A percentile compares a stretch with the other conserved stretches of the same genome.
phyloP scores from a whole-genome alignment of 64 coral and sea anemone species.

The Montipora efflorescens region DNA sequence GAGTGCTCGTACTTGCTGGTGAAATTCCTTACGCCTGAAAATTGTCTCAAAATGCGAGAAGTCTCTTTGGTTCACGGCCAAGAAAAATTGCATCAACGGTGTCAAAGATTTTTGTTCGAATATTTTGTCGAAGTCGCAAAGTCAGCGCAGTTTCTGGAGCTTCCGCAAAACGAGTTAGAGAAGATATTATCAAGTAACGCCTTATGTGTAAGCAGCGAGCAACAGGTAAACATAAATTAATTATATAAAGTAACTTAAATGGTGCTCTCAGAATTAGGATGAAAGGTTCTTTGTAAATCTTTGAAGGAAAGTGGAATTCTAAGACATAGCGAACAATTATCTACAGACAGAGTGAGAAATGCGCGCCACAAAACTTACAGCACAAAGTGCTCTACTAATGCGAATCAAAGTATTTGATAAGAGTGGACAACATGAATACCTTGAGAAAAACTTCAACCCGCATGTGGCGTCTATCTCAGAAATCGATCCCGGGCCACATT shows the following conservation, averaged over 20 bases:
- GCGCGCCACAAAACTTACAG: too few relatives aligned
- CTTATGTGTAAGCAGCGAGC: slow-evolving; percentile 48
- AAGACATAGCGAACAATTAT: too few relatives aligned
- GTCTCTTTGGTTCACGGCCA: slow-evolving; percentile 70
- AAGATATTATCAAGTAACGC: slow-evolving; percentile 50
- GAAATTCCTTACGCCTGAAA: slow-evolving; percentile 79
- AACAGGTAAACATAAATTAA: slow-evolving; percentile 50
- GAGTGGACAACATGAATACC: too few relatives aligned
- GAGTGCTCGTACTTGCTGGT: slow-evolving; percentile 78
- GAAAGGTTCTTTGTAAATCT: too few relatives aligned
- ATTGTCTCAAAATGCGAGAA: slow-evolving; percentile 60
- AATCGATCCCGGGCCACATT: too few relatives aligned
- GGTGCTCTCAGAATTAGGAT: neutral
- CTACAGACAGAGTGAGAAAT: too few relatives aligned
- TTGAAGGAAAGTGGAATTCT: too few relatives aligned
- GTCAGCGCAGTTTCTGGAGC: slow-evolving; percentile 71
- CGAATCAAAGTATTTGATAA: too few relatives aligned
- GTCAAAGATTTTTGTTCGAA: slow-evolving; percentile 70
- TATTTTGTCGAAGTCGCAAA: slow-evolving; percentile 65
- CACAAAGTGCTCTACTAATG: too few relatives aligned
- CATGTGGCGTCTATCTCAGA: too few relatives aligned
- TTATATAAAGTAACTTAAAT: neutral
- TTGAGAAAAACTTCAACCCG: too few relatives aligned
- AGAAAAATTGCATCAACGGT: slow-evolving; percentile 68
- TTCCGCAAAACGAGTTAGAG: slow-evolving; percentile 50